phyloP scores from a whole-genome alignment of 1,140 invertebrate species.

The Atta cephalotes region DNA sequence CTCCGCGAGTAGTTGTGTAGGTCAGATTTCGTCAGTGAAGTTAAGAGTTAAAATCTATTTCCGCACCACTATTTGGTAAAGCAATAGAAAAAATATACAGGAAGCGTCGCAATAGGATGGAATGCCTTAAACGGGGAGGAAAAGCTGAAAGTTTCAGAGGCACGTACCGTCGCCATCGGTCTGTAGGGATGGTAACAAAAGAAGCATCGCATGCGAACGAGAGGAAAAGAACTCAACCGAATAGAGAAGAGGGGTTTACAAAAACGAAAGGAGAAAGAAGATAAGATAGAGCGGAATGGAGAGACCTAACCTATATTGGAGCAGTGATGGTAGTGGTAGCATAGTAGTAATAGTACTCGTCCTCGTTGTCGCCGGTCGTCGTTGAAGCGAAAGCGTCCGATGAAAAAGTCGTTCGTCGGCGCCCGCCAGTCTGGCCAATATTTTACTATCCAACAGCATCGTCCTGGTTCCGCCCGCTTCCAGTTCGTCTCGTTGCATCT shows the following conservation, averaged over 20 bases:
- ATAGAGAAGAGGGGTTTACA: neutral
- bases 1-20: too few relatives aligned
- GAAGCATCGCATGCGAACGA: slow-evolving; percentile 26
- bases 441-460: slow-evolving; percentile 75
- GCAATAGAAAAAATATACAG: slow-evolving; percentile 17
- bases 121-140: slow-evolving; percentile 10
- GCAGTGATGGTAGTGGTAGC: neutral
- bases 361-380: slow-evolving; percentile 62
- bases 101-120: slow-evolving; percentile 3
- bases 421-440: slow-evolving; percentile 80
- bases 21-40: too few relatives aligned
- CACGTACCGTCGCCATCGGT: slow-evolving; percentile 46
- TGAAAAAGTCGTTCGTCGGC: slow-evolving; percentile 75
- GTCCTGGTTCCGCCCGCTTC: slow-evolving; percentile 45
- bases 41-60: slow-evolving; percentile 14
- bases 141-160: slow-evolving; percentile 57
- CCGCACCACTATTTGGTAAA: neutral
- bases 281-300: slow-evolving; percentile 8
- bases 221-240: neutral
- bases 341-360: slow-evolving; percentile 29
- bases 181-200: neutral
- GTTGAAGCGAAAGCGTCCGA: slow-evolving; percentile 66
- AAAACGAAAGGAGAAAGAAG: neutral
- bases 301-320: slow-evolving; percentile 24
- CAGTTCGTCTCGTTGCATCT: neutral